Conservation (phyloP, 2,888 invertebrate genomes). For the Epinotia ramella region DNA sequence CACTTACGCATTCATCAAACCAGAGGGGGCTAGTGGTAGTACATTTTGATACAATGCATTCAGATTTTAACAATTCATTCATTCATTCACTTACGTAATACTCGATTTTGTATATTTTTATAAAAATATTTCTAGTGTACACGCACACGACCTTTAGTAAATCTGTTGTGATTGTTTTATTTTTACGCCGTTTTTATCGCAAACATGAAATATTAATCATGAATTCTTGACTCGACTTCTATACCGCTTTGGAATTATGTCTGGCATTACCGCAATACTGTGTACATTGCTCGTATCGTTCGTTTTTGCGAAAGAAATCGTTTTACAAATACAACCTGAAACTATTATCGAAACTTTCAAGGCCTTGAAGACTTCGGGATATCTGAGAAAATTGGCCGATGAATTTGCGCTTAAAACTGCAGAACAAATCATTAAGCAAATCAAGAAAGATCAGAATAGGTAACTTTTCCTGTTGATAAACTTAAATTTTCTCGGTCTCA, state of each 20-base stretch:
- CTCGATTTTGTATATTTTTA: background rate
- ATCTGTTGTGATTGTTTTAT: background rate
- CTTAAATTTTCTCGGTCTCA: background rate
- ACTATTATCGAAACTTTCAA: slow-evolving; percentile 8
- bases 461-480: background rate
- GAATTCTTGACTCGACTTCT: slow-evolving; percentile 19
- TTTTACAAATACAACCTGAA: slow-evolving; percentile 19
- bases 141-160: background rate
- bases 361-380: slow-evolving; percentile 2
- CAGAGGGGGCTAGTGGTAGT: no score
- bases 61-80: no score
- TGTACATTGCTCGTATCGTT: background rate
- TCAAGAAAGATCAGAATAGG: slow-evolving; percentile 9
- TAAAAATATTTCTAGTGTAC: background rate
- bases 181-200: slow-evolving; percentile 29
- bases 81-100: no score
- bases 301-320: slow-evolving; percentile 4
- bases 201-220: slow-evolving; percentile 12
- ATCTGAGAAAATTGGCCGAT: slow-evolving; percentile 20
- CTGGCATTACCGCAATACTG: slow-evolving; percentile 14
- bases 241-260: slow-evolving; percentile 24
- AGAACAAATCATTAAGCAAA: slow-evolving; percentile 18
- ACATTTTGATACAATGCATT: no score
- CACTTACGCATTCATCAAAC: no score
- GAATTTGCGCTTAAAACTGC: slow-evolving; percentile 31